Percentiles rank a stretch among this genome's conserved stretches.
phyloP scores from a whole-genome alignment of 2,888 invertebrate genomes.

The Microdon myrmicae region DNA sequence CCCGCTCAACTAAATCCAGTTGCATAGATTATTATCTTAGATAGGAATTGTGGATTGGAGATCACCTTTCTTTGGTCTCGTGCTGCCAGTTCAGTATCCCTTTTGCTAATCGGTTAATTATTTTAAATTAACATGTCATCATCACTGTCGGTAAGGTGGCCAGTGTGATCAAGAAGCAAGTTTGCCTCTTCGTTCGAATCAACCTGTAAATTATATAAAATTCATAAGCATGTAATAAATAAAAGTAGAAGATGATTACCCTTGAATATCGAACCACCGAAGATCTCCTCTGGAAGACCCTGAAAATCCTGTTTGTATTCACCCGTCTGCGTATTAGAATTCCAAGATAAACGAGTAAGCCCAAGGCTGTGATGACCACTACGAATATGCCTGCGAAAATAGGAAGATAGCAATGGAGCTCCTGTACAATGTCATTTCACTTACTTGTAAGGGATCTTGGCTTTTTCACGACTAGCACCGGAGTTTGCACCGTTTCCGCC shows the following conservation, averaged over 20 bases:
- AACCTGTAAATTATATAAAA: slow-evolving; percentile 55
- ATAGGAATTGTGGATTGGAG: slow-evolving; percentile 22
- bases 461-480: too few species aligned
- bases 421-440: too few species aligned
- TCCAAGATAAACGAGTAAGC: slow-evolving; percentile 60
- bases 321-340: slow-evolving; percentile 60
- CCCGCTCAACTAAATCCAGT: neutral
- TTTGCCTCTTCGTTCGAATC: slow-evolving; percentile 64
- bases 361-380: slow-evolving; percentile 1
- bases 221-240: neutral
- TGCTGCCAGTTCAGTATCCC: slow-evolving; percentile 15
- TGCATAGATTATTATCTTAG: slow-evolving; percentile 10
- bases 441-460: slow-evolving; percentile 22
- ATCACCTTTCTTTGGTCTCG: slow-evolving; percentile 38
- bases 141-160: slow-evolving; percentile 63
- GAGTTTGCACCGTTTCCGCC: too few species aligned
- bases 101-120: slow-evolving; percentile 2
- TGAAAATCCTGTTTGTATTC: slow-evolving; percentile 58
- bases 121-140: slow-evolving; percentile 64
- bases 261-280: slow-evolving; percentile 62
- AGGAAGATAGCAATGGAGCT: neutral
- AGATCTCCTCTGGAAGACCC: slow-evolving; percentile 58
- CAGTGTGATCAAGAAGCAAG: slow-evolving; percentile 62
- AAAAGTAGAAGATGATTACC: slow-evolving; percentile 54
- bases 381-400: slow-evolving; percentile 11